Evolutionary conservation across 2,113 vertebrate genomes (phyloP).

Genomic region (mouse (Mus musculus)): GRCm39 chr12:4423501-4424000

Average conservation of each 20-base stretch:
- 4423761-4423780: not conserved
- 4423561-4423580: not conserved
- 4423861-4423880: not conserved
- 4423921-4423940: not conserved
- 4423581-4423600: not conserved
- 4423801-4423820: not conserved
- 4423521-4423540: slow-evolving; percentile 8
- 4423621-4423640: slow-evolving; percentile 26
- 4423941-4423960: slow-evolving; percentile 9
- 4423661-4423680: not conserved
- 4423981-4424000: not conserved
- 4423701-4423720: not conserved
- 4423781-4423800: not conserved
- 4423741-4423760: not conserved
- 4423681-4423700: slow-evolving; percentile 20
- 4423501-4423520: not conserved
- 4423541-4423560: not conserved
- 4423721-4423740: not conserved
- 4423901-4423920: not conserved
- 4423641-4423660: not conserved
- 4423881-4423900: not conserved
- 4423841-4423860: not conserved
- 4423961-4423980: not conserved
- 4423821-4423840: not conserved
- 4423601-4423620: not conserved